Percentiles rank a stretch among this genome's conserved stretches.
These are phyloP conservation scores for Drosophila kuntzei DNA, from an alignment of 2,888 invertebrate species.

Conservation along the genomic window DNA sequence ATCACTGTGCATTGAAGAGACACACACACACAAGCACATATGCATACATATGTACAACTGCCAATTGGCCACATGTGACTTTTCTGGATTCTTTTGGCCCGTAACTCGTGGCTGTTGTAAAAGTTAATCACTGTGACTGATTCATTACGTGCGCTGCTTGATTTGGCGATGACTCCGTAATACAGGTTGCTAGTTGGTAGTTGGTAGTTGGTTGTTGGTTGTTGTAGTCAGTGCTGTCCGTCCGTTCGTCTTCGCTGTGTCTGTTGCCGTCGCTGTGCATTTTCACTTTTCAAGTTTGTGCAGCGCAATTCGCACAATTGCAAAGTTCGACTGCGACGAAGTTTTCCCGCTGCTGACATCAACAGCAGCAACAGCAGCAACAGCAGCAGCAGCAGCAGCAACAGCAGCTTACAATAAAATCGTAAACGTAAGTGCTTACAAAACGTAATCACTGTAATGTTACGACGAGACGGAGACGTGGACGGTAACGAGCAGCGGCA, in stretches of 20 bases:
- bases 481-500: conserved; percentile 45
- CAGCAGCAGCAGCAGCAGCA: conserved; percentile 11
- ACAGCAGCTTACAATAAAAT: conserved; percentile 67
- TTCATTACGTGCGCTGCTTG: conserved; percentile 75
- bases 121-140: conserved; percentile 77
- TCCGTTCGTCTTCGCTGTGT: conserved; percentile 17
- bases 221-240: conserved; percentile 27
- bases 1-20: neutral
- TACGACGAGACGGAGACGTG: conserved; percentile 41
- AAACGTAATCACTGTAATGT: conserved; percentile 80
- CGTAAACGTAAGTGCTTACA: conserved; percentile 73
- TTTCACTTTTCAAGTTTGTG: conserved; percentile 68
- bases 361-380: conserved; percentile 18
- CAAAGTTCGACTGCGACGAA: conserved; percentile 58
- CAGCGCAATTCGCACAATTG: conserved; percentile 63
- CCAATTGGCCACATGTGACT: conserved; percentile 57
- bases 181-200: conserved; percentile 40
- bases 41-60: conserved; percentile 14
- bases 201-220: conserved; percentile 12
- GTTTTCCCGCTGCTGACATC: conserved; percentile 42
- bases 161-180: conserved; percentile 52
- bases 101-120: conserved; percentile 52
- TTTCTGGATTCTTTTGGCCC: conserved; percentile 35
- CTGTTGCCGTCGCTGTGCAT: conserved; percentile 52
- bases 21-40: neutral